These are phyloP conservation scores for Falco cherrug DNA, from an alignment of 2,797 vertebrate species.

Conservation along the genomic window DNA sequence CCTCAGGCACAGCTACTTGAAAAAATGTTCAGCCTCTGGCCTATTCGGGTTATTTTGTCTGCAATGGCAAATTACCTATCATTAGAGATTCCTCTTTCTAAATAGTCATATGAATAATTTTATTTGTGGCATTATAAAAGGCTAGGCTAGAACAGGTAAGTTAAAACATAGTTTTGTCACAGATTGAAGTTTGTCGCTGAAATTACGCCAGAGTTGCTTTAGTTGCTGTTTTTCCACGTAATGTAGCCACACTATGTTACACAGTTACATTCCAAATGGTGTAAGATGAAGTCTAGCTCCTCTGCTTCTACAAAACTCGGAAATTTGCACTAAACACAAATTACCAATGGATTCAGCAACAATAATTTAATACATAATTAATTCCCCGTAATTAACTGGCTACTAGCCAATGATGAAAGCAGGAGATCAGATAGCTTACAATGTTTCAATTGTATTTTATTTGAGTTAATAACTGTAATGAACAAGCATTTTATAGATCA, in stretches of 20 bases:
- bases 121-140: neutral
- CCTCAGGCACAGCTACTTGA: neutral
- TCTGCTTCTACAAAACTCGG: neutral
- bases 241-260: neutral
- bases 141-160: neutral
- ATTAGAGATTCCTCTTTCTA: neutral
- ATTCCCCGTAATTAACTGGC: slow-evolving; percentile 30
- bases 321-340: neutral
- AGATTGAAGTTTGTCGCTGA: neutral
- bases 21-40: neutral
- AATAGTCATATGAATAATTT: neutral
- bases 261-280: neutral
- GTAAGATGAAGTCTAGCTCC: neutral
- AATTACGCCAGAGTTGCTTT: neutral
- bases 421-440: neutral
- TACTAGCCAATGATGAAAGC: neutral
- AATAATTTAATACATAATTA: slow-evolving; percentile 14
- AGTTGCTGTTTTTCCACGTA: neutral
- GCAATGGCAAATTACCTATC: neutral
- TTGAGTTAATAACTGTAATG: neutral
- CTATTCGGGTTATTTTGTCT: neutral
- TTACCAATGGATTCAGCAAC: neutral
- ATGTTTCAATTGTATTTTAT: neutral
- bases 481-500: neutral
- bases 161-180: neutral